A percentile compares a stretch with the other conserved stretches of the same genome.
These are phyloP conservation scores for Calliopum simillimum DNA, from an alignment of 2,888 invertebrate species.

Conservation along the genomic window DNA sequence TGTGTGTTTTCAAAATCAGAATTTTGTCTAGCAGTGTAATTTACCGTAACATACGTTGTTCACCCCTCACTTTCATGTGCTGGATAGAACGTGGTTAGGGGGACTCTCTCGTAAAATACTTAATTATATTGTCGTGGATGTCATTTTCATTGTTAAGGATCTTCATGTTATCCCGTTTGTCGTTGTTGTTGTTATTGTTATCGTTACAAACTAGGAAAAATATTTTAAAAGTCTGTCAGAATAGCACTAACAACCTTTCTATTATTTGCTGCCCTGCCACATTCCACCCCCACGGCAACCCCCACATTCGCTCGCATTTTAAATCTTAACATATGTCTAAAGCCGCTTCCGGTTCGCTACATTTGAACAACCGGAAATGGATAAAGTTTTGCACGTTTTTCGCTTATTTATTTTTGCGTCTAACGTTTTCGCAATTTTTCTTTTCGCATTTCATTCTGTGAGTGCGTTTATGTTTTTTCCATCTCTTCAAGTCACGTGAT, in stretches of 20 bases:
- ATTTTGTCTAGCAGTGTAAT: no score
- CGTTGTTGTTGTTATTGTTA: neutral
- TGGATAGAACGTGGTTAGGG: no score
- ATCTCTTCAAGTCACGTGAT: conserved; percentile 13
- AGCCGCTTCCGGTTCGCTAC: conserved; percentile 28
- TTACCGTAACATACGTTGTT: no score
- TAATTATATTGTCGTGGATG: conserved; percentile 61
- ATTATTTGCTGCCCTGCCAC: neutral
- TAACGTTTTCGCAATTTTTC: neutral
- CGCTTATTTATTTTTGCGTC: neutral
- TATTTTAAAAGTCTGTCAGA: neutral
- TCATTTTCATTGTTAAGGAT: conserved; percentile 51
- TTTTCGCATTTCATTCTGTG: neutral
- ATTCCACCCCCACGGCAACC: neutral
- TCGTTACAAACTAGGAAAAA: neutral
- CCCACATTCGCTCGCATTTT: conserved; percentile 10
- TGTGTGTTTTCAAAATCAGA: no score
- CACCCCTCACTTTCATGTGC: no score
- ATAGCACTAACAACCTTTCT: neutral
- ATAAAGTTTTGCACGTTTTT: conserved; percentile 40
- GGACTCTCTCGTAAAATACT: conserved; percentile 47
- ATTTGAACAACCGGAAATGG: conserved; percentile 37
- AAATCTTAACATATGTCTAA: conserved; percentile 17
- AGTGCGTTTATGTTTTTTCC: conserved; percentile 2
- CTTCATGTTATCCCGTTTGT: neutral